Base-by-base conservation (phyloP, 2,888 invertebrate species). In the Brenthis hecate region DNA sequence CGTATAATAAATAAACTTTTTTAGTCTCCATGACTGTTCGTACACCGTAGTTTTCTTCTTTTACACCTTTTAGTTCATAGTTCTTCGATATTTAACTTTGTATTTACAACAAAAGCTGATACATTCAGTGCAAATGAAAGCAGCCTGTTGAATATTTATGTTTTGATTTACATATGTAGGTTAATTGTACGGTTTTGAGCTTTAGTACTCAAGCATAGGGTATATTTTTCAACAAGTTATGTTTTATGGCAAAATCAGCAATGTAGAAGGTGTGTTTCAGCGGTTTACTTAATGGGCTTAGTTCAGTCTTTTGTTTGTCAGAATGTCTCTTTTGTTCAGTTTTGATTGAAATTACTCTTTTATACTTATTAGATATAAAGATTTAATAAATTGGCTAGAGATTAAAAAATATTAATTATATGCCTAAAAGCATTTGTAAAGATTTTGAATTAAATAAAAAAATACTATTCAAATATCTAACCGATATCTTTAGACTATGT, bases 131-230 rank as follows among this genome's bases (percentile, higher is more conserved):
- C 53, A 48, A 68, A 68, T 68, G 56, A 69, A 65, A 65, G 65
- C 55, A 32, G 48, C 47, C 55, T 56, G 56, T 56, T 69, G 61
- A 69, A 69, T 69, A 69, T 69, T 54, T 51, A 69, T 69, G 69
- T 56, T 65, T 51, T 56, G 60, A 61, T 69, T 69, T 69, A 61
- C 48, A 60, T 56, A 65, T 66, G 23, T 36, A 13, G 28, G n/a
- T 13, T 0, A 43, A 54, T 1, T n/a, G 43, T 3, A 14, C 0
- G 43, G 53, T 43, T 62, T 62, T 43, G 43, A 54, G 5, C 62
- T 8, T 43, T 62, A 62, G 16, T 23, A 2, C 19, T 0, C 6
- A 0, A 14, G n/a, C 23, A n/a, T 54, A 62, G 43, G 36, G 62
- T 43, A 19, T 62, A 43, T 54, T 53, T 62, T 62, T 53, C 14